Conservation (phyloP, 1,140 invertebrate genomes). For the Drosophila ficusphila region DNA sequence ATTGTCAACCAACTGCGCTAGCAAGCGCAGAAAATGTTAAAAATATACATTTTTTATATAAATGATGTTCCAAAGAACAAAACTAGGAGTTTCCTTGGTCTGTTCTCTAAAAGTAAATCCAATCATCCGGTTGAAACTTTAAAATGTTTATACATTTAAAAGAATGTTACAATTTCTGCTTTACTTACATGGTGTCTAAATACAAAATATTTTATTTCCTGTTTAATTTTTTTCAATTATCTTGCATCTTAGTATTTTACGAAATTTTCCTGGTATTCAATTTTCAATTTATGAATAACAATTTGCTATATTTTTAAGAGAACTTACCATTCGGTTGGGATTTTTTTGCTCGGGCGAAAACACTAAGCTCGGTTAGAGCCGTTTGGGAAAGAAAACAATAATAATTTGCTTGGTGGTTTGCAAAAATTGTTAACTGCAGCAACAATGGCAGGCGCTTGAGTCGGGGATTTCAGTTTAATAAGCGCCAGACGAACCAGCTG, state of each 20-base stretch:
- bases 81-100: too few species aligned
- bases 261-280: background rate
- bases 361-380: constrained; percentile 29
- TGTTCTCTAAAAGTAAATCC: background rate
- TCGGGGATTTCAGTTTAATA: constrained; percentile 81
- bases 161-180: too few species aligned
- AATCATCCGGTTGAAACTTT: too few species aligned
- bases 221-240: too few species aligned
- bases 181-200: too few species aligned
- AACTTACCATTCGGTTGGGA: background rate
- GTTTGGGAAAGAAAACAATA: constrained; percentile 47
- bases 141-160: too few species aligned
- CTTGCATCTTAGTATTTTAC: too few species aligned
- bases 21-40: constrained; percentile 26
- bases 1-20: constrained; percentile 57
- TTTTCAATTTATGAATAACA: background rate
- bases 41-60: constrained; percentile 11
- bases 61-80: background rate
- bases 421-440: constrained; percentile 69
- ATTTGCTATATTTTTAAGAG: background rate
- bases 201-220: too few species aligned
- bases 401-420: constrained; percentile 57
- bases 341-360: background rate
- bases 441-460: constrained; percentile 56
- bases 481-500: constrained; percentile 73